Evolutionary conservation across 1,140 invertebrate species (phyloP), one percentile per base, ranked within the genome.

Genomic region (Euwallacea similis): DNA sequence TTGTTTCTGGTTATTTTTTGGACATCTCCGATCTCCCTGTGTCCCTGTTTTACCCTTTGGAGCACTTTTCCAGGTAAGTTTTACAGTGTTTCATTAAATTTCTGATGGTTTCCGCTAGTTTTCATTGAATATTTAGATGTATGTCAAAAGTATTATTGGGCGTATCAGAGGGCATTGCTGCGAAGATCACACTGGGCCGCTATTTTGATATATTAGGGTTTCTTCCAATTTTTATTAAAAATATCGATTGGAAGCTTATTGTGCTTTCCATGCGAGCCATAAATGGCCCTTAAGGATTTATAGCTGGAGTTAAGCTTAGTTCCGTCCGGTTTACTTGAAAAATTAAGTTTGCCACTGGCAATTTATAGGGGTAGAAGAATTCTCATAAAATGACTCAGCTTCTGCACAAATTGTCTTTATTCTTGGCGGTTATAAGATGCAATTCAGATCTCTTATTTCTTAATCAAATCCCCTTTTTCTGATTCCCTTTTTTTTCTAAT

Each of bases 201-300:
- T 72, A 43, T 65, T 72, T 72, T 72, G 71, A 72, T 72, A 72
- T 72, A 72, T 72, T 68, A 64, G 42, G n/a, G 65, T 62, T 72
- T 68, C 71, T 67, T 67, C 33, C 65, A 68, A 68, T 72, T 72
- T 72, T 72, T 72, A 72, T 72, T 72, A 68, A 72, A 72, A 72
- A 72, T 72, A 68, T 72, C 71, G 71, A 72, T 72, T 68, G 59
- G 42, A 33, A 66, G 47, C 60, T 67, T 72, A 72, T 72, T 72
- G 71, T 68, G 65, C 54, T 61, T 63, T 68, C 42, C 55, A 33
- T 15, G 6, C 15, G 42, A 43, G 53, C 60, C 16, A 70, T 70
- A 70, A 70, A 65, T 70, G 69, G 69, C 9, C 64, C 61, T 66
- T 42, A 47, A 47, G 41, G 69, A 71, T 71, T 71, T 71, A 71